Conservation (phyloP, 2,888 invertebrate genomes). For the Bombylius major region DNA sequence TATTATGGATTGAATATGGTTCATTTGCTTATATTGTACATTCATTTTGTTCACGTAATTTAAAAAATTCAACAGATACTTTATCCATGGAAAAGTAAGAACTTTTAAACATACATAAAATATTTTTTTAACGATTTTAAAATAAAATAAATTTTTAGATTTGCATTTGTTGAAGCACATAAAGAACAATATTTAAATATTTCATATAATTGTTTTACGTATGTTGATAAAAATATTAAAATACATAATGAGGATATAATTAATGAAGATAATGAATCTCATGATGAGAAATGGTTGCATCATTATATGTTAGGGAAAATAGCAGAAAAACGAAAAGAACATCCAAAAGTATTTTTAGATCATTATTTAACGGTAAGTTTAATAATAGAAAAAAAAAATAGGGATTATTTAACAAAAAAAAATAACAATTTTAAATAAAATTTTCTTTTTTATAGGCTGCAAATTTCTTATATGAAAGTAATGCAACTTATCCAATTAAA, state of each 20-base stretch:
- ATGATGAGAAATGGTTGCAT: conserved; percentile 83
- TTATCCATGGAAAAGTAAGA: conserved; percentile 52
- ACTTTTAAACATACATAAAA: background rate
- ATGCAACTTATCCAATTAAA: conserved; percentile 73
- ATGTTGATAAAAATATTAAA: conserved; percentile 50
- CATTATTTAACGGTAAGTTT: conserved; percentile 56
- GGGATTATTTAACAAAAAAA: too few species aligned
- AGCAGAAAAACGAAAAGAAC: conserved; percentile 69
- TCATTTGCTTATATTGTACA: conserved; percentile 81
- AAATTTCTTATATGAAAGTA: conserved; percentile 61
- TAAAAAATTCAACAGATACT: conserved; percentile 68
- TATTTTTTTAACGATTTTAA: background rate
- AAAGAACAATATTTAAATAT: conserved; percentile 68
- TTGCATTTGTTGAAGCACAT: conserved; percentile 59
- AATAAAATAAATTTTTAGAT: conserved; percentile 38
- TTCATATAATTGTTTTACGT: conserved; percentile 65
- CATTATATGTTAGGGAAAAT: conserved; percentile 96
- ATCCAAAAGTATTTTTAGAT: conserved; percentile 59
- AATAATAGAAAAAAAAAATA: background rate
- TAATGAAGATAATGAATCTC: conserved; percentile 33
- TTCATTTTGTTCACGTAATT: conserved; percentile 74
- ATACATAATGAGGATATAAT: conserved; percentile 19
- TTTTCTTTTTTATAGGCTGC: conserved; percentile 45
- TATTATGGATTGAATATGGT: conserved; percentile 84
- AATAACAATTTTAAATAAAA: conserved; percentile 1